A percentile compares a stretch with the other conserved stretches of the same genome.
These are phyloP conservation scores for Cephonodes hylas DNA, from an alignment of 2,888 invertebrate genomes.

Conservation along the genomic window DNA sequence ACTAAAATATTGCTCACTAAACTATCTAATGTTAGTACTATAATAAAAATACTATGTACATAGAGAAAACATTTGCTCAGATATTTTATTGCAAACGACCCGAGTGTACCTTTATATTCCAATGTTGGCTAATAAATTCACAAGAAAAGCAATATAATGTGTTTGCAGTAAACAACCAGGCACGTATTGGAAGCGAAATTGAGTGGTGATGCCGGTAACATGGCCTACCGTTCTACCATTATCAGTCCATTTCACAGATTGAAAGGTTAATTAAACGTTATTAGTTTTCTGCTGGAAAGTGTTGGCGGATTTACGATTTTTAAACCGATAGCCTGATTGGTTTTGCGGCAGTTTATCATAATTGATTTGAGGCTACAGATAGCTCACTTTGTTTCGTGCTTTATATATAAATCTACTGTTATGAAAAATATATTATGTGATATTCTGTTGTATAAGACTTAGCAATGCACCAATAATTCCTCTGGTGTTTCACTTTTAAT, in stretches of 20 bases:
- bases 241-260: not conserved
- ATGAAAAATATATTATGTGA: not conserved
- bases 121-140: conserved; percentile 11
- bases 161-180: not conserved
- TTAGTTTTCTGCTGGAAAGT: not conserved
- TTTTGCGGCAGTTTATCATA: not conserved
- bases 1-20: not conserved
- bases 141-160: not conserved
- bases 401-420: too few species aligned
- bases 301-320: not conserved
- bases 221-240: not conserved
- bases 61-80: not conserved
- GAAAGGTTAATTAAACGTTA: not conserved
- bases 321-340: not conserved
- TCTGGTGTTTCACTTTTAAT: too few species aligned
- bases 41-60: not conserved
- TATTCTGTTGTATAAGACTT: too few species aligned
- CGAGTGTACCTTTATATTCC: conserved; percentile 2
- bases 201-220: not conserved
- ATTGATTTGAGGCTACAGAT: too few species aligned
- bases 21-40: not conserved
- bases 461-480: too few species aligned
- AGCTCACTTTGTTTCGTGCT: too few species aligned
- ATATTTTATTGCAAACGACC: conserved; percentile 7
- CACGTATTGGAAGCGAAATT: conserved; percentile 1